phyloP scores from a whole-genome alignment of 2,888 invertebrate species.

The Entomobrya proxima region DNA sequence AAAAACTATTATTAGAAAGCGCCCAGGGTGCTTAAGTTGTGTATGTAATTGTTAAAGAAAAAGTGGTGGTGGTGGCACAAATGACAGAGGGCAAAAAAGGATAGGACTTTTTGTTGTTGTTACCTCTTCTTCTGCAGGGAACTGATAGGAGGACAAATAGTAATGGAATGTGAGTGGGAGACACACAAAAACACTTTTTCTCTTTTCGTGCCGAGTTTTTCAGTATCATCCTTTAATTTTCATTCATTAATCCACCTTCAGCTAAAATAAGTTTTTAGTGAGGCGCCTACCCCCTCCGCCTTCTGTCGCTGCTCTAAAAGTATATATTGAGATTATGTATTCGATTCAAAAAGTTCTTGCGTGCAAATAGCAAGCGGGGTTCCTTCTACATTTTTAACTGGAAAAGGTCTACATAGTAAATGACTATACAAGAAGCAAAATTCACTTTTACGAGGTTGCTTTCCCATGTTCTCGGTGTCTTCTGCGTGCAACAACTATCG shows the following conservation, averaged over 20 bases:
- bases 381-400: neutral
- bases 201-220: neutral
- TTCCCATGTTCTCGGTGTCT: neutral
- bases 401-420: neutral
- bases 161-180: constrained; percentile 14
- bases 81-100: neutral
- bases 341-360: constrained; percentile 3
- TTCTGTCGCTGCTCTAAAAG: neutral
- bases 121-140: neutral
- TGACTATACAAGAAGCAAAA: neutral
- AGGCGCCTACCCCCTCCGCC: neutral
- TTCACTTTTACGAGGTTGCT: neutral
- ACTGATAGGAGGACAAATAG: constrained; percentile 10
- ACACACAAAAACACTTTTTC: neutral
- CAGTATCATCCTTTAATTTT: constrained; percentile 54
- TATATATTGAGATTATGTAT: constrained; percentile 11
- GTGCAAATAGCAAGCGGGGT: neutral
- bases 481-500: neutral
- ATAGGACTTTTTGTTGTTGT: neutral
- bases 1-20: constrained; percentile 4
- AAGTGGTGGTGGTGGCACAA: neutral
- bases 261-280: neutral
- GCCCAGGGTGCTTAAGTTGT: constrained; percentile 27
- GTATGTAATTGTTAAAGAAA: constrained; percentile 29
- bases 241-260: constrained; percentile 50